Evolutionary conservation across 2,888 invertebrate species (phyloP), one percentile per base, ranked within the genome.

Genomic region (Drosophila kanekoi): DNA sequence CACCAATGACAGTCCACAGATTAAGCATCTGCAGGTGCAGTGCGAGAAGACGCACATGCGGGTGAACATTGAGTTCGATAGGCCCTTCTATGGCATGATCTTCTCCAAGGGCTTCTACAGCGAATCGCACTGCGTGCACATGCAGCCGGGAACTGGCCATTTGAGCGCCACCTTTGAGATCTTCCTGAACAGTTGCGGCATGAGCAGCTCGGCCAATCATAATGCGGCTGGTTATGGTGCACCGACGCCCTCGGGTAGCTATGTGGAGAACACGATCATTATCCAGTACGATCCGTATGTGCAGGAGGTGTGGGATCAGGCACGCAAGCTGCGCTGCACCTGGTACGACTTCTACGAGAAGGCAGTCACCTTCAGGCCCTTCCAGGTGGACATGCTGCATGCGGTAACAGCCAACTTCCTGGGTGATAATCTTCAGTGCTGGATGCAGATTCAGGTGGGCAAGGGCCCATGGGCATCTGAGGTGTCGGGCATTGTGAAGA

Each of bases 381-480:
- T 98, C 95, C 97, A 97, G 94, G 98, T 98, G 38, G 98, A 98
- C 92, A 98, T 98, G 97, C 92, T 98, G 82, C 97, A 98, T 91
- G 98, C 98, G 0, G 98, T 98, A 47, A 97, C 98, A 0, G 98
- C 98, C 51, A 98, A 98, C 94, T 98, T 98, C 94, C 94, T 98
- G 84, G 98, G 98, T 32, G 98, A 98, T 93, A 98, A 98, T 93
- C 93, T 98, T 85, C 98, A 98, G 91, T 98, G 98, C 93, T 98
- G 98, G 98, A 98, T 98, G 98, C 98, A 98, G 93, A 98, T 98
- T 86, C 98, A 98, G 93, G 98, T 98, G 47, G 98, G 98, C 60
- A 98, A 98, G 92, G 98, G 98, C 77, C 98, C 98, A 0, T 98
- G 98, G 98, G 98, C 98, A n/a, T 97, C 97, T 13, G 98, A 98